Percentiles rank a stretch among this genome's conserved stretches.
These are phyloP conservation scores for Drosophila falleni DNA, from an alignment of 2,888 invertebrate genomes.

Conservation along the genomic window DNA sequence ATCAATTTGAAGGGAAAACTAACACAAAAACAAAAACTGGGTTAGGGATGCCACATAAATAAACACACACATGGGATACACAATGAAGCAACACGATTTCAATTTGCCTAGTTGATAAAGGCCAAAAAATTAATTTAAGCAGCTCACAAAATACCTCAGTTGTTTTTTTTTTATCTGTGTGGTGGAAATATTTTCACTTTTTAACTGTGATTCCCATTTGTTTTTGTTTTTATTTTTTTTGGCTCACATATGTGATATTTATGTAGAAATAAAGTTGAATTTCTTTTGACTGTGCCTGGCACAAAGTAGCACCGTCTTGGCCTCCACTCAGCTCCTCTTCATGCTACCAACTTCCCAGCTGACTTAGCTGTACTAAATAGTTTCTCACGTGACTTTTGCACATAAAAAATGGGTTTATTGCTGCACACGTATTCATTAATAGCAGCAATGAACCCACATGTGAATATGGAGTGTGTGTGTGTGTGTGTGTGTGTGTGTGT, in stretches of 20 bases:
- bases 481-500: conserved; percentile 10
- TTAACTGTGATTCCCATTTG: conserved; percentile 54
- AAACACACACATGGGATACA: conserved; percentile 14
- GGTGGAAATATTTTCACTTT: conserved; percentile 64
- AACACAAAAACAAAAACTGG: conserved; percentile 55
- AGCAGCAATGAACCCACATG: conserved; percentile 80
- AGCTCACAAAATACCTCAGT: conserved; percentile 52
- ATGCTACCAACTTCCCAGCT: conserved; percentile 2
- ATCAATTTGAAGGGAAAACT: conserved; percentile 42
- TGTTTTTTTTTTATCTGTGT: conserved; percentile 40
- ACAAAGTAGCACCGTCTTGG: conserved; percentile 64
- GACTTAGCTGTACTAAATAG: conserved; percentile 77
- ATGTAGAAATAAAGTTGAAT: conserved; percentile 69
- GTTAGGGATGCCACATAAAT: conserved; percentile 61
- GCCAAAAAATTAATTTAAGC: conserved; percentile 73
- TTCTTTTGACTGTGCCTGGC: conserved; percentile 77
- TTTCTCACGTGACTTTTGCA: conserved; percentile 79
- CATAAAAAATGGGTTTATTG: conserved; percentile 81
- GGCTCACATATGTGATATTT: conserved; percentile 47
- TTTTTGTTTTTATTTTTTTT: conserved; percentile 4
- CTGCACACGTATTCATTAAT: conserved; percentile 81
- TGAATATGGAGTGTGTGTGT: conserved; percentile 49
- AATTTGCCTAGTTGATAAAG: conserved; percentile 75
- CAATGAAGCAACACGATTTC: conserved; percentile 66
- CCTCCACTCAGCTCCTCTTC: conserved; percentile 4